A percentile compares a stretch with the other conserved stretches of the same genome.
Evolutionary conservation across 2,113 vertebrate species (phyloP).

Genomic region (Gasterosteus nipponicus): DNA sequence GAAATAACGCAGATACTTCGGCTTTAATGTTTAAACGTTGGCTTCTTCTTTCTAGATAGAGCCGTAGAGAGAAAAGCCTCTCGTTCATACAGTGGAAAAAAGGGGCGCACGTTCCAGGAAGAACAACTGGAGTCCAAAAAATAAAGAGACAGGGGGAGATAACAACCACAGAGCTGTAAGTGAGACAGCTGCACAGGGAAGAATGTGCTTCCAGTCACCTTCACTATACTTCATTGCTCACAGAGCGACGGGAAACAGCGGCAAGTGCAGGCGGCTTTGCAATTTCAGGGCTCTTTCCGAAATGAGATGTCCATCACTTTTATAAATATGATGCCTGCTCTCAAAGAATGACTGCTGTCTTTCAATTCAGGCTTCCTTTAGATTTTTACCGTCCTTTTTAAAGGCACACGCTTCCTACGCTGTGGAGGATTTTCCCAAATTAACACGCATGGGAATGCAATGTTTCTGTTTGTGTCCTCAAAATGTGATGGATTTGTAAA

Average conservation of each 20-base stretch:
- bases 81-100: constrained; percentile 16
- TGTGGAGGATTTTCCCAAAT: background rate
- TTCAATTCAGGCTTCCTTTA: background rate
- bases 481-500: background rate
- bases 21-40: background rate
- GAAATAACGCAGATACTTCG: background rate
- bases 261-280: constrained; percentile 22
- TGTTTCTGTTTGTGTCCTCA: background rate
- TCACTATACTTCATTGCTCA: constrained; percentile 33
- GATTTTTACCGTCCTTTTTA: background rate
- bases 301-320: constrained; percentile 55
- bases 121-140: constrained; percentile 5
- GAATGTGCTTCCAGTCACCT: constrained; percentile 49
- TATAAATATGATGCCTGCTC: constrained; percentile 10
- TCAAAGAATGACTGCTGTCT: constrained; percentile 12
- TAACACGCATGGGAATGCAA: background rate
- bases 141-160: constrained; percentile 13
- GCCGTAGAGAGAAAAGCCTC: constrained; percentile 17
- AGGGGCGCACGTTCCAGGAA: constrained; percentile 9
- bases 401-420: background rate
- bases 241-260: background rate
- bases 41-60: constrained; percentile 9
- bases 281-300: constrained; percentile 19
- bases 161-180: constrained; percentile 26
- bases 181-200: constrained; percentile 24